phyloP scores from a whole-genome alignment of 1,140 invertebrate species.

The Brachionus manjavacas region DNA sequence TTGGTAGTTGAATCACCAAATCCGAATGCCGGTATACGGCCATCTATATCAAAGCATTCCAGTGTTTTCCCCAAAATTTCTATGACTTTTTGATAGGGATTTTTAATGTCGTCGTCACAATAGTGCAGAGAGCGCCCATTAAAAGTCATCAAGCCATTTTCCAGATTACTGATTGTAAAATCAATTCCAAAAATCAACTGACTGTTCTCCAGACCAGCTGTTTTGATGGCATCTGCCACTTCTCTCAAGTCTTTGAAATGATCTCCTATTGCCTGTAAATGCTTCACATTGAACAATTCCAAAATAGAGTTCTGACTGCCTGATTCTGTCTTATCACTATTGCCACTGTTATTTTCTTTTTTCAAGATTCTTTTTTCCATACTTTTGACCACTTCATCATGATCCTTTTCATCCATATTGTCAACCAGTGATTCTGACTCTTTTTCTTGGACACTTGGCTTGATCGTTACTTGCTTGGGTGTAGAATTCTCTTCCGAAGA shows the following conservation, averaged over 20 bases:
- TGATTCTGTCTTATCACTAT: neutral
- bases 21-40: constrained; percentile 58
- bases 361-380: neutral
- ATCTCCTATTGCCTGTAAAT: constrained; percentile 29
- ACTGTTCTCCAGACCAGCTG: neutral
- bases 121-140: constrained; percentile 36
- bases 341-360: neutral
- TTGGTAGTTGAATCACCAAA: constrained; percentile 58
- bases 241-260: constrained; percentile 24
- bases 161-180: constrained; percentile 42
- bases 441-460: neutral
- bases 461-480: neutral
- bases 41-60: constrained; percentile 57
- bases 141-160: constrained; percentile 41
- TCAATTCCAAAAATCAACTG: constrained; percentile 43
- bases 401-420: neutral
- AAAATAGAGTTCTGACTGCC: constrained; percentile 36
- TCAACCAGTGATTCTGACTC: neutral
- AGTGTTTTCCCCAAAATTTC: constrained; percentile 59
- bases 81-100: constrained; percentile 52
- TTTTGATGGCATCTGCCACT: constrained; percentile 33
- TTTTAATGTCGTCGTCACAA: constrained; percentile 23
- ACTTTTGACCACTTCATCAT: neutral
- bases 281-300: constrained; percentile 9
- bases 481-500: neutral